Conservation (phyloP, 2,888 invertebrate species). For the Cephus pulcher region DNA sequence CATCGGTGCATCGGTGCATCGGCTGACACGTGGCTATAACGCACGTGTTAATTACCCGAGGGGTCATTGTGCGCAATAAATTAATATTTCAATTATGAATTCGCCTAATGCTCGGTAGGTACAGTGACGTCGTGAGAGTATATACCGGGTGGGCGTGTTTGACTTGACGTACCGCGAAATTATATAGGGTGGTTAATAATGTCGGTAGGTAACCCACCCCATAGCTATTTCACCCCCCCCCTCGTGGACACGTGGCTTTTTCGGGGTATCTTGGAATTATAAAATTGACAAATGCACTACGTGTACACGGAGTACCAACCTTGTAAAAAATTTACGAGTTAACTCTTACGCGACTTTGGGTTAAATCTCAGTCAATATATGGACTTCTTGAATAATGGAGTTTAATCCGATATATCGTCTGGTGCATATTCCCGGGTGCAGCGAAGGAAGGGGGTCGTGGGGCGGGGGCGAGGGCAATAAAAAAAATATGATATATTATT, state of each 20-base stretch:
- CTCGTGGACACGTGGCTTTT: too few species aligned
- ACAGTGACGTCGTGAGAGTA: too few species aligned
- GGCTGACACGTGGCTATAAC: conserved; percentile 51
- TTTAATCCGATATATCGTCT: neutral
- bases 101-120: conserved; percentile 24
- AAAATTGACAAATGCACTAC: neutral
- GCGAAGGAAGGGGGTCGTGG: neutral
- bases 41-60: conserved; percentile 57
- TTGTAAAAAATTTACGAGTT: neutral
- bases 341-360: neutral
- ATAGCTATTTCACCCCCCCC: rapidly evolving
- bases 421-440: neutral
- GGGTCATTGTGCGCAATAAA: conserved; percentile 56
- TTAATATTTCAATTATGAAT: conserved; percentile 64
- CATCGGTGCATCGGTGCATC: conserved; percentile 45
- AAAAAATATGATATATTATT: neutral
- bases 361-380: neutral
- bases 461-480: too few species aligned
- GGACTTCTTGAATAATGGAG: neutral
- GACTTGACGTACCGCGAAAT: too few species aligned
- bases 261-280: neutral
- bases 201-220: neutral
- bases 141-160: neutral
- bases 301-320: neutral
- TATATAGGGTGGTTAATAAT: neutral